These are phyloP conservation scores for Capitella teleta DNA, from an alignment of 1,140 invertebrate species.

Conservation along the genomic window DNA sequence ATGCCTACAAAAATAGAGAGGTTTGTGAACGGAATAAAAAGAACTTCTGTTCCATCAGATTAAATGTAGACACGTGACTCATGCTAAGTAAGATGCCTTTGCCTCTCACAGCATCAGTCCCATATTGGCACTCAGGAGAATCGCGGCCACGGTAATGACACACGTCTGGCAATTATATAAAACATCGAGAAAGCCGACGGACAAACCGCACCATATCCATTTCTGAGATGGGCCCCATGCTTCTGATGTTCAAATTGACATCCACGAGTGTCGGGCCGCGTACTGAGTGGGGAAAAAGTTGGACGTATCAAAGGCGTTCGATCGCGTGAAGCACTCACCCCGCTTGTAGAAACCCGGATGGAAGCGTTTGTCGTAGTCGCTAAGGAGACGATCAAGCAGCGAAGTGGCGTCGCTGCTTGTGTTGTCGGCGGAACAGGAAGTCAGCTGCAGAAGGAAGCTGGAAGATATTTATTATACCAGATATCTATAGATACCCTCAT, in stretches of 20 bases:
- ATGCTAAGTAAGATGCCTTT: too few relatives aligned
- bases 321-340: not conserved
- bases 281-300: not conserved
- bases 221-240: conserved; percentile 18
- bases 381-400: conserved; percentile 45
- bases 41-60: too few relatives aligned
- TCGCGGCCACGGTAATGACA: not conserved
- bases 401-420: conserved; percentile 27
- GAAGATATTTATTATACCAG: too few relatives aligned
- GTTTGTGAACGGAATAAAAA: too few relatives aligned
- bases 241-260: conserved; percentile 17
- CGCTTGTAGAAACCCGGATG: conserved; percentile 46
- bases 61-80: too few relatives aligned
- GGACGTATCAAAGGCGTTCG: too few relatives aligned
- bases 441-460: too few relatives aligned
- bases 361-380: conserved; percentile 47
- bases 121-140: too few relatives aligned
- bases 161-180: not conserved
- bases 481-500: too few relatives aligned
- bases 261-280: conserved; percentile 10
- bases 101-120: too few relatives aligned
- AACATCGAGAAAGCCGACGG: not conserved
- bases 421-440: too few relatives aligned
- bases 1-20: conserved; percentile 68
- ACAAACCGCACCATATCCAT: conserved; percentile 41